Base-by-base conservation (phyloP, 2,888 invertebrate genomes). In the Caenorhabditis wallacei region DNA sequence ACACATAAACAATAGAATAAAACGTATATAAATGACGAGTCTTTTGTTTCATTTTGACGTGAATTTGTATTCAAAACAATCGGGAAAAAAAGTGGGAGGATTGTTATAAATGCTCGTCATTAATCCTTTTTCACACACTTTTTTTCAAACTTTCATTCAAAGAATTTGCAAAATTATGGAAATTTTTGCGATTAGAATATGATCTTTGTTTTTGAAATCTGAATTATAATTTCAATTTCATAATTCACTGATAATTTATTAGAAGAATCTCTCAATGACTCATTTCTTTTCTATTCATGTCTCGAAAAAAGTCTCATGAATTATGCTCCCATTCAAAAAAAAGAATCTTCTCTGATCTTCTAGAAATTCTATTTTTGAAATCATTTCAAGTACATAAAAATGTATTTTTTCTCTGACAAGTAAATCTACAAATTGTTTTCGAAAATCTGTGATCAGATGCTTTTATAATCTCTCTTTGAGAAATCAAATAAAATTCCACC, bases 1-100 rank as follows among this genome's bases (percentile, higher is more conserved):
- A 43, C 61, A 61, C 61, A 61, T 61, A 43, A 61, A 61, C 43
- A 61, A 61, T 61, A 24, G 43, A 61, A 40, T 24, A 22, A 3
- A 46, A 61, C 43, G 61, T 61, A 61, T n/a, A n/a, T 22, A 43
- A 22, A 26, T 43, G 43, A 43, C 61, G 43, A 40, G 40, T 26
- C 59, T 43, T 37, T n/a, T 16, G 22, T 43, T 69, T 43, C 54
- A 16, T 40, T 37, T 43, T 54, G 40, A 64, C 43, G 56, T 56
- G 22, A 26, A 16, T n/a, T 61, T 61, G 3, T 48, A 48, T 48
- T 48, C 46, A 18, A 48, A 48, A 48, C 46, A 24, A 22, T 40
- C 20, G 16, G 10, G 18, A 22, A 48, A 30, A 48, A 20, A 40
- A 59, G 59, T 35, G 40, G n/a, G 1, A 59, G 5, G 8, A 40